Percentiles rank a stretch among this genome's conserved stretches.
phyloP scores from a whole-genome alignment of 2,113 vertebrate genomes.

The Callospermophilus lateralis region DNA sequence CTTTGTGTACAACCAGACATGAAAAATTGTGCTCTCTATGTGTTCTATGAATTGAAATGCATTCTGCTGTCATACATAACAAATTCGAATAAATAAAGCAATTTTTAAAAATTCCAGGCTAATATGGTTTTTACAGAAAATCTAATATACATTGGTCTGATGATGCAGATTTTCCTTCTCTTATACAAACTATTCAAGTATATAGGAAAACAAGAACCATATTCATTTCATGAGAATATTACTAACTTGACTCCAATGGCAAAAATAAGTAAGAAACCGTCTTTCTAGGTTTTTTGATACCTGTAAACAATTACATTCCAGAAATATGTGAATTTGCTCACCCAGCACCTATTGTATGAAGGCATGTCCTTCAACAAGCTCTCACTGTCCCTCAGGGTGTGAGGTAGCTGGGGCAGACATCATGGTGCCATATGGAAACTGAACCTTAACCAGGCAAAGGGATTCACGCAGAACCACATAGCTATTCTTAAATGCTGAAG shows the following conservation, averaged over 20 bases:
- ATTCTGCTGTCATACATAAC: too few species aligned
- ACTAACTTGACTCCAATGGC: background rate
- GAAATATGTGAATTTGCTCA: background rate
- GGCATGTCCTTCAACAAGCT: background rate
- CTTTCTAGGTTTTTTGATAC: background rate
- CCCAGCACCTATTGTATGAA: background rate
- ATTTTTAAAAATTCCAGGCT: background rate
- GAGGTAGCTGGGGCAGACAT: background rate
- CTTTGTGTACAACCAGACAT: too few species aligned
- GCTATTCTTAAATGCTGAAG: background rate
- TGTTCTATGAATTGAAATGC: too few species aligned
- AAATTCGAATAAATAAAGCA: too few species aligned
- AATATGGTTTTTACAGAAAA: background rate
- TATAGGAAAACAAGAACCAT: background rate
- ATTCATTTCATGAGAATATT: background rate
- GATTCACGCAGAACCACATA: background rate
- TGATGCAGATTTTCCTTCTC: background rate
- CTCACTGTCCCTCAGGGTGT: background rate
- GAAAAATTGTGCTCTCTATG: too few species aligned
- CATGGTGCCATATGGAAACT: background rate
- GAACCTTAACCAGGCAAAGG: background rate
- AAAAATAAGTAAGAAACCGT: conserved; percentile 25
- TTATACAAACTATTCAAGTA: background rate
- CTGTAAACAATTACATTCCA: background rate
- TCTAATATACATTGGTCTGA: background rate